Conservation (phyloP, 2,797 vertebrate genomes). For the Coregonus sp. region DNA sequence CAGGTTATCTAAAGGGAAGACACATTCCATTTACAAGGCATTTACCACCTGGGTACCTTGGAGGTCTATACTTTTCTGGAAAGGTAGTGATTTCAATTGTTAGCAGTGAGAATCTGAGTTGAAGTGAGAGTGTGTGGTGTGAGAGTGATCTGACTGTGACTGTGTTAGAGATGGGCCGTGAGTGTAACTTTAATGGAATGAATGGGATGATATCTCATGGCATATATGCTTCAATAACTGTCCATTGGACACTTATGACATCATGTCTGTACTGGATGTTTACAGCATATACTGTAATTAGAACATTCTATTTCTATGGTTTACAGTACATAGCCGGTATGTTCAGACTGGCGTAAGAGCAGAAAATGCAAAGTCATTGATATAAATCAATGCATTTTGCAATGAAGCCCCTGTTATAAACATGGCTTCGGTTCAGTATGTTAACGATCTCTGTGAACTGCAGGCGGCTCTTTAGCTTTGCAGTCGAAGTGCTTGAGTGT, state of each 20-base stretch:
- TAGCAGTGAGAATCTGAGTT: neutral
- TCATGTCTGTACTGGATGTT: neutral
- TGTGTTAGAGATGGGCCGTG: neutral
- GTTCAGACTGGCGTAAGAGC: constrained; percentile 43
- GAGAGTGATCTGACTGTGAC: neutral
- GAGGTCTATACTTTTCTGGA: neutral
- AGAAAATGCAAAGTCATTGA: constrained; percentile 58
- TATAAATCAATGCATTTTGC: constrained; percentile 61
- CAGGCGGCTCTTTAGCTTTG: constrained; percentile 39
- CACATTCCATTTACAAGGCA: no score
- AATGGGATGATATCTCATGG: neutral
- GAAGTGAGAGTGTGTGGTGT: no score
- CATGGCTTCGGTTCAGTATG: constrained; percentile 57
- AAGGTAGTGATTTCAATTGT: neutral
- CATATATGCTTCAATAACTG: neutral
- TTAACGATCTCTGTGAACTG: constrained; percentile 36
- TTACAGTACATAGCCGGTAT: constrained; percentile 5
- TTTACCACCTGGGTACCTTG: neutral
- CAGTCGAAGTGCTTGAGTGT: constrained; percentile 25
- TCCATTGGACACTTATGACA: neutral
- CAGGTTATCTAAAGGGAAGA: no score
- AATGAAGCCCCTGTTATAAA: constrained; percentile 56
- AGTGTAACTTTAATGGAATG: neutral
- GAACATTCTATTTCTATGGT: neutral
- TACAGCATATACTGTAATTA: neutral